Percentiles rank a stretch among this genome's conserved stretches.
Conservation (phyloP, 2,797 vertebrate genomes). For the Petrocephalus schoutedeni region DNA sequence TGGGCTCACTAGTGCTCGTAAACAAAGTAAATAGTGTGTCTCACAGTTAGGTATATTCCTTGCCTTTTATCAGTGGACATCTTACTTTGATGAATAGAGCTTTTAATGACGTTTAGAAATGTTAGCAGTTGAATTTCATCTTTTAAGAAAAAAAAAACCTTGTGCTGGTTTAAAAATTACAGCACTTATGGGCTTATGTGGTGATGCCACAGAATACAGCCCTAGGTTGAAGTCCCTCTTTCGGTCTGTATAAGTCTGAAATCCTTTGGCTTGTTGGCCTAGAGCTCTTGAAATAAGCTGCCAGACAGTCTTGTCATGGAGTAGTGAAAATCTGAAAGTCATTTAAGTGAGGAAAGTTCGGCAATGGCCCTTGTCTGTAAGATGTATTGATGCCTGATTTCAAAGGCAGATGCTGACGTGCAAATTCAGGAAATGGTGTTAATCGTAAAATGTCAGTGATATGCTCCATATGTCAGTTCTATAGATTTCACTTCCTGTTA, state of each 20-base stretch:
- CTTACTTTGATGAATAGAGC: slow-evolving; percentile 32
- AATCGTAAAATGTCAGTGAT: neutral
- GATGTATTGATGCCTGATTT: neutral
- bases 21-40: slow-evolving; percentile 27
- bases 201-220: neutral
- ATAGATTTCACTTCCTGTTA: neutral
- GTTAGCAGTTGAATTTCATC: slow-evolving; percentile 46
- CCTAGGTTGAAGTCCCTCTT: neutral
- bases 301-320: neutral
- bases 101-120: slow-evolving; percentile 44
- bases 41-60: slow-evolving; percentile 29
- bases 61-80: slow-evolving; percentile 41
- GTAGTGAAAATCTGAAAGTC: neutral
- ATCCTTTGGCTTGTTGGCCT: neutral
- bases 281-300: neutral
- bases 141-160: neutral
- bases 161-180: neutral
- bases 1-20: slow-evolving; percentile 48
- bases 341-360: neutral
- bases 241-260: neutral
- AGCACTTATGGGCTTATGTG: neutral
- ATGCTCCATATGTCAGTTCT: neutral
- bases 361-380: neutral
- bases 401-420: neutral
- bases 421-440: neutral